Conservation (phyloP, 2,888 invertebrate species). For the Unio delphinus region DNA sequence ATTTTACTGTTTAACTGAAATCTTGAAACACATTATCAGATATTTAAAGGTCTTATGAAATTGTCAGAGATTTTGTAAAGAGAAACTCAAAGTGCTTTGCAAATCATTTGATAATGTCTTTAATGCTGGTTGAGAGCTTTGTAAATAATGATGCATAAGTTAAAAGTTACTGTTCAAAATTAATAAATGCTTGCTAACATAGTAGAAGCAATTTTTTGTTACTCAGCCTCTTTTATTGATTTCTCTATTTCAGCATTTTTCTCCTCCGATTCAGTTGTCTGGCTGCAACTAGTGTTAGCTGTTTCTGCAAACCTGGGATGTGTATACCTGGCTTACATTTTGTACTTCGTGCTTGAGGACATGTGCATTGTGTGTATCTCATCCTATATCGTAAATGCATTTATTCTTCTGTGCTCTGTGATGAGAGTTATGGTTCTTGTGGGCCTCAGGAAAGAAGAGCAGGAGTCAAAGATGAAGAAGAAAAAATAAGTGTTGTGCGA, state of each 20-base stretch:
- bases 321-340: slow-evolving; percentile 84
- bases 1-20: too few relatives aligned
- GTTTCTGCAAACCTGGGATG: slow-evolving; percentile 77
- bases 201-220: not conserved
- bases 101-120: too few relatives aligned
- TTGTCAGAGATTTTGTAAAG: too few relatives aligned
- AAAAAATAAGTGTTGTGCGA: too few relatives aligned
- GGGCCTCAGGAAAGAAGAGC: too few relatives aligned
- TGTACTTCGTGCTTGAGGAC: slow-evolving; percentile 84
- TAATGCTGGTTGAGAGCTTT: too few relatives aligned
- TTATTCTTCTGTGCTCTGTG: slow-evolving; percentile 23
- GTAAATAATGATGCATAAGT: too few relatives aligned
- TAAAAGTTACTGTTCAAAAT: too few relatives aligned
- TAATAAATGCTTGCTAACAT: not conserved
- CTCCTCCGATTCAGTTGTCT: slow-evolving; percentile 22
- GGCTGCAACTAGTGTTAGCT: slow-evolving; percentile 73
- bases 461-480: too few relatives aligned
- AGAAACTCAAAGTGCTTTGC: too few relatives aligned
- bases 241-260: slow-evolving; percentile 43
- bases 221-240: slow-evolving; percentile 1
- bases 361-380: slow-evolving; percentile 87
- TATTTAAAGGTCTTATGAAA: too few relatives aligned
- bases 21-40: too few relatives aligned
- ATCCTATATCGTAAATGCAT: slow-evolving; percentile 75
- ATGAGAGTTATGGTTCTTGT: slow-evolving; percentile 6